Percentiles rank a stretch among this genome's conserved stretches.
phyloP scores from a whole-genome alignment of 2,888 invertebrate species.

The Torymus auratus region DNA sequence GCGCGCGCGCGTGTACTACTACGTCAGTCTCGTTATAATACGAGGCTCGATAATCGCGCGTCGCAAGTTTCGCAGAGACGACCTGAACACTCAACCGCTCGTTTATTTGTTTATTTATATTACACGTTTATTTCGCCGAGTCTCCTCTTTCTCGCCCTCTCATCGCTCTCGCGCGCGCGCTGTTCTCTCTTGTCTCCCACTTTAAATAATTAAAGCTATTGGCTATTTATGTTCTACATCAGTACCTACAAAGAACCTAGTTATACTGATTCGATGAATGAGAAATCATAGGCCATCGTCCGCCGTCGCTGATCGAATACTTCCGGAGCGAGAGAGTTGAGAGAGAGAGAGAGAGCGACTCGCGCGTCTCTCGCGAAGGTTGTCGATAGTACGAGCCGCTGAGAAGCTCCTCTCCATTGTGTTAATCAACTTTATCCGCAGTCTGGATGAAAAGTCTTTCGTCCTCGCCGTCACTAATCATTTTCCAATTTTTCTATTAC shows the following conservation, averaged over 20 bases:
- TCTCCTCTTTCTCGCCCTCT: constrained; percentile 43
- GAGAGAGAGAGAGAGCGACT: not conserved
- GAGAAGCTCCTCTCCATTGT: constrained; percentile 19
- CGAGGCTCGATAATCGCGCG: constrained; percentile 53
- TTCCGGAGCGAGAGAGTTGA: constrained; percentile 50
- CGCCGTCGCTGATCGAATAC: constrained; percentile 63
- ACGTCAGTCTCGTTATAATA: constrained; percentile 44
- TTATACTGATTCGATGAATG: constrained; percentile 71
- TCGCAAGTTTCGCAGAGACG: constrained; percentile 37
- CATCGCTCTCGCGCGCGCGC: constrained; percentile 63
- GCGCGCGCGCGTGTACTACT: too few relatives aligned
- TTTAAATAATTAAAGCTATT: constrained; percentile 77
- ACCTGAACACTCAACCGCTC: constrained; percentile 29
- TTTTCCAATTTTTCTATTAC: constrained; percentile 25
- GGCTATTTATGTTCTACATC: constrained; percentile 73
- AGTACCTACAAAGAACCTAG: constrained; percentile 75
- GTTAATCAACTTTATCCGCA: constrained; percentile 37
- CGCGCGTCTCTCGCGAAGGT: constrained; percentile 41
- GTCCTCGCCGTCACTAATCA: constrained; percentile 22
- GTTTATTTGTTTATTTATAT: constrained; percentile 62
- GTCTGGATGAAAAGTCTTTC: constrained; percentile 27
- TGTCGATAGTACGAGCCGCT: constrained; percentile 51
- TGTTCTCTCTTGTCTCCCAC: constrained; percentile 70
- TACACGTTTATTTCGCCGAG: constrained; percentile 60
- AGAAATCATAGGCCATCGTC: constrained; percentile 67